Conservation (phyloP, 2,888 invertebrate genomes). For the Glyphotaelius pellucidus region DNA sequence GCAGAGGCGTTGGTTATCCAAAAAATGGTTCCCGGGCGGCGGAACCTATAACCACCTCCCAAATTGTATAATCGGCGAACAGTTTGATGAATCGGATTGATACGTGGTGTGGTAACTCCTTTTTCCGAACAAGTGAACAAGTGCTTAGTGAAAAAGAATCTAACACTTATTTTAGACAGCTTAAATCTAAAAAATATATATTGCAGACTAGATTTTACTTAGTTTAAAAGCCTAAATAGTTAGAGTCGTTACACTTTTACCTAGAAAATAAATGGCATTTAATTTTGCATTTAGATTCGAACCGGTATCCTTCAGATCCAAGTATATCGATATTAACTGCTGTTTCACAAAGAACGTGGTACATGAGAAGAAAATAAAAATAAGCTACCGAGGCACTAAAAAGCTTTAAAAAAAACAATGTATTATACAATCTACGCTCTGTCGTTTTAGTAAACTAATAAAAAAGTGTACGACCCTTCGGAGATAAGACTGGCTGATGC, state of each 20-base stretch:
- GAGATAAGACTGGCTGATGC: slow-evolving; percentile 3
- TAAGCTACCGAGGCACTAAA: neutral
- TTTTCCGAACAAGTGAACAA: no score
- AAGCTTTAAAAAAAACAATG: neutral
- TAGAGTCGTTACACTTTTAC: neutral
- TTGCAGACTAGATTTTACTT: neutral
- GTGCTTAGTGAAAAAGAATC: no score
- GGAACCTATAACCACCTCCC: no score
- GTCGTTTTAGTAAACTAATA: slow-evolving; percentile 36
- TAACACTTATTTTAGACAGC: neutral
- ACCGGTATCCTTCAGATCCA: neutral
- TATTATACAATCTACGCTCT: slow-evolving; percentile 13
- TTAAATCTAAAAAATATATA: neutral
- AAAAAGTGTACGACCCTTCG: slow-evolving; percentile 4
- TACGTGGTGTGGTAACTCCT: no score
- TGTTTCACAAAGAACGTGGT: neutral
- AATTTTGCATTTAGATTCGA: neutral
- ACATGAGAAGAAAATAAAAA: neutral
- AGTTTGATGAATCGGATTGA: no score
- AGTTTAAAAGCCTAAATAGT: neutral
- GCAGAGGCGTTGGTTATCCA: no score
- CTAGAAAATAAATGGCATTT: neutral
- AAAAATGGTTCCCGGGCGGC: no score
- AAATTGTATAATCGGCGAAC: no score
- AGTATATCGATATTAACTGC: neutral